Evolutionary conservation across 2,113 vertebrate species (phyloP).

Genomic region (Hypocryptadius cinnamomeus): DNA sequence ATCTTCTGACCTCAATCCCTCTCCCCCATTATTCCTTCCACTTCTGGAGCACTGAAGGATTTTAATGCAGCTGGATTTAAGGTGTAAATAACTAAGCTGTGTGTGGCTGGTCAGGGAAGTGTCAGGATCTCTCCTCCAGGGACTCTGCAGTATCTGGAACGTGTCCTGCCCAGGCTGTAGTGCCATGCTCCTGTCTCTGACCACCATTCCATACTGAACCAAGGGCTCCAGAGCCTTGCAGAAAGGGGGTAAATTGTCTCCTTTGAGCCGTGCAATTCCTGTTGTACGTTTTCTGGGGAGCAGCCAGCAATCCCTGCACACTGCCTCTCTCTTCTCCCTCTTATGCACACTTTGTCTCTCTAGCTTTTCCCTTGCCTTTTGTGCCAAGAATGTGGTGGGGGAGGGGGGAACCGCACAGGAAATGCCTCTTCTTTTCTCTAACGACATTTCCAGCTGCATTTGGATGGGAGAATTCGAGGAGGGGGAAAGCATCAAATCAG

Average conservation of each 20-base stretch:
- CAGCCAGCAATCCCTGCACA: constrained; percentile 57
- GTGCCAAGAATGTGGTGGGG: constrained; percentile 72
- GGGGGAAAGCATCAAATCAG: constrained; percentile 50
- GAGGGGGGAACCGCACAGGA: constrained; percentile 70
- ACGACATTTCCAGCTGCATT: constrained; percentile 68
- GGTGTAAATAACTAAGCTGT: constrained; percentile 6
- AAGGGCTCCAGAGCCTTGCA: neutral
- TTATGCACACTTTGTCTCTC: constrained; percentile 45
- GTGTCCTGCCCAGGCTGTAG: neutral
- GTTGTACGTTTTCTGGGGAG: constrained; percentile 42
- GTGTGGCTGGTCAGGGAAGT: neutral
- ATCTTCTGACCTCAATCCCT: neutral
- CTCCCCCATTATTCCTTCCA: neutral
- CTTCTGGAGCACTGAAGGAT: neutral
- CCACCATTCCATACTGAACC: neutral
- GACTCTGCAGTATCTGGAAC: neutral
- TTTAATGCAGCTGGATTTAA: neutral
- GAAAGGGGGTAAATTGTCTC: constrained; percentile 3
- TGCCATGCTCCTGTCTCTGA: neutral
- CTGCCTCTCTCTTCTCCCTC: constrained; percentile 51
- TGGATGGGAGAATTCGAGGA: constrained; percentile 61
- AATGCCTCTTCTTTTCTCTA: constrained; percentile 74
- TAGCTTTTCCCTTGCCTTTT: constrained; percentile 54
- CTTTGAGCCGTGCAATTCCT: constrained; percentile 47
- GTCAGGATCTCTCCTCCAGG: neutral